A percentile compares a stretch with the other conserved stretches of the same genome.
phyloP scores from a whole-genome alignment of 1,140 invertebrate genomes.

The Meloidogyne floridensis region DNA sequence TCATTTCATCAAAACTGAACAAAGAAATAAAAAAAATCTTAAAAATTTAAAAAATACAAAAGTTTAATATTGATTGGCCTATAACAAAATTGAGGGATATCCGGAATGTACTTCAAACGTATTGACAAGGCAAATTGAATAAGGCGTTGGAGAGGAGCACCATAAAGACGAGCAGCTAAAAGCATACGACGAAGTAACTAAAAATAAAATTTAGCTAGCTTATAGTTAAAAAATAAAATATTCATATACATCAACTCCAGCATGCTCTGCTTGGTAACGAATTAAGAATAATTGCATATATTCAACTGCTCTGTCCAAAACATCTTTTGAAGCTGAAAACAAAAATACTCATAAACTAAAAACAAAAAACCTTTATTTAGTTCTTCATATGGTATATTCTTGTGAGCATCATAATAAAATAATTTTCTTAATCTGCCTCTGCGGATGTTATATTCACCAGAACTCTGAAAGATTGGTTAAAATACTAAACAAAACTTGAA shows the following conservation, averaged over 20 bases:
- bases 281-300: constrained; percentile 23
- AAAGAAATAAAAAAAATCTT: background rate
- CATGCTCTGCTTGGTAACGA: constrained; percentile 9
- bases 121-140: background rate
- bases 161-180: constrained; percentile 12
- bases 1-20: constrained; percentile 11
- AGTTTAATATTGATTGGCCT: constrained; percentile 13
- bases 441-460: background rate
- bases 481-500: background rate
- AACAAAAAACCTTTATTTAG: background rate
- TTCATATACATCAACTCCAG: constrained; percentile 9
- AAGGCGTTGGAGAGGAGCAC: background rate
- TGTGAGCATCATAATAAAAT: background rate
- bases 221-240: background rate
- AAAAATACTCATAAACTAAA: no score
- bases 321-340: constrained; percentile 10
- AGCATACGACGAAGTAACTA: constrained; percentile 23
- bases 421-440: background rate
- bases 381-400: background rate
- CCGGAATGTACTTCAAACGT: background rate
- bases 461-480: no score
- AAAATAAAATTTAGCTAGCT: background rate
- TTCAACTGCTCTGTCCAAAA: constrained; percentile 17
- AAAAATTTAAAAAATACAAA: background rate
- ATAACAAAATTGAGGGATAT: background rate